A percentile compares a stretch with the other conserved stretches of the same genome.
Conservation (phyloP, 2,797 vertebrate species). For the Ceryle rudis region DNA sequence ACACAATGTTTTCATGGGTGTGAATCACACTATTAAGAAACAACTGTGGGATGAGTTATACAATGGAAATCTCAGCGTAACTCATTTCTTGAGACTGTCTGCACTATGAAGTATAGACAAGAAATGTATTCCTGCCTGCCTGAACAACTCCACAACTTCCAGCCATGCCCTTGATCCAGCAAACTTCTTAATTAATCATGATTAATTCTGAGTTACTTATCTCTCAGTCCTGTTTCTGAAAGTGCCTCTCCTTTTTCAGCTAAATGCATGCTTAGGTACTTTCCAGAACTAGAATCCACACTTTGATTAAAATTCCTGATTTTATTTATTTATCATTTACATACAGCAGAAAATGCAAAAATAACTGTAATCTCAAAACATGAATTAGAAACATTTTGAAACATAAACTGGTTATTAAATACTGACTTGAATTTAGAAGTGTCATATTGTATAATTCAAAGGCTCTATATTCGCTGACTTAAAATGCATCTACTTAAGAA, state of each 20-base stretch:
- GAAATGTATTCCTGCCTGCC: background rate
- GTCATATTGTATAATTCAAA: background rate
- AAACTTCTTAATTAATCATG: background rate
- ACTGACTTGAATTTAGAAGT: background rate
- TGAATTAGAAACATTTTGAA: background rate
- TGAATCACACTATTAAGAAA: slow-evolving; percentile 6
- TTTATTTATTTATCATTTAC: rapidly evolving
- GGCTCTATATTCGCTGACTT: background rate
- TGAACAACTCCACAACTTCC: background rate
- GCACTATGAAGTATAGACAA: background rate
- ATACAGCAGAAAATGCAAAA: background rate
- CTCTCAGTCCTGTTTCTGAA: background rate
- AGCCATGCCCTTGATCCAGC: background rate
- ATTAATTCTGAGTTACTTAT: background rate
- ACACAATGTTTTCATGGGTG: background rate
- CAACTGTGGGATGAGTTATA: background rate
- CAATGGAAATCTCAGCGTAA: background rate
- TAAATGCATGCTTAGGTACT: background rate
- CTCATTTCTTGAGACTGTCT: background rate
- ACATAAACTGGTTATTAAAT: background rate
- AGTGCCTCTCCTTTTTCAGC: background rate
- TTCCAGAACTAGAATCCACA: background rate
- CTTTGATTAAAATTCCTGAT: background rate
- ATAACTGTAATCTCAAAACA: background rate
- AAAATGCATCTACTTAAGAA: background rate